These are phyloP conservation scores for Ditula angustiorana DNA, from an alignment of 2,888 invertebrate genomes.

Conservation along the genomic window DNA sequence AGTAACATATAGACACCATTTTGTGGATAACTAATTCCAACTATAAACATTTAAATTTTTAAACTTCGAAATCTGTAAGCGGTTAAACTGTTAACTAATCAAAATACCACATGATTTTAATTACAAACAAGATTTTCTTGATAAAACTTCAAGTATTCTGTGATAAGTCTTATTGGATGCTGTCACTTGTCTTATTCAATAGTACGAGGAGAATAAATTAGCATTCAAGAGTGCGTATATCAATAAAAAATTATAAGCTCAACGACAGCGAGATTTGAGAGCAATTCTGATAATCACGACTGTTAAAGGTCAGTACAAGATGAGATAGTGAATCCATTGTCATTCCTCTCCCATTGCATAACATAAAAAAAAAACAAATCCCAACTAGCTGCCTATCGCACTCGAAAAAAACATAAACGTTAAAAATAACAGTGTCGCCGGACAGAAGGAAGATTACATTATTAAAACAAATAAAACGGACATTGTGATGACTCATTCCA, in stretches of 20 bases:
- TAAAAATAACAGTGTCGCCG: constrained; percentile 10
- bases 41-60: no score
- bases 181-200: neutral
- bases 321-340: constrained; percentile 10
- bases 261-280: constrained; percentile 8
- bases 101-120: no score
- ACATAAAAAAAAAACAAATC: neutral
- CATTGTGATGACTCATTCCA: constrained; percentile 57
- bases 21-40: no score
- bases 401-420: constrained; percentile 5
- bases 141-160: neutral
- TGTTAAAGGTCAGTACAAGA: constrained; percentile 28
- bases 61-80: no score
- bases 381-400: constrained; percentile 12
- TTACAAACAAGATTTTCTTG: neutral
- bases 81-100: no score
- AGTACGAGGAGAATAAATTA: neutral
- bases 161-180: neutral
- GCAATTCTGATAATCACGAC: constrained; percentile 22
- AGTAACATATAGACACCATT: no score
- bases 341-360: constrained; percentile 30
- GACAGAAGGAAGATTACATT: constrained; percentile 24
- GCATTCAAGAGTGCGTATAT: neutral
- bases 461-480: constrained; percentile 37
- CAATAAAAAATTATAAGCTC: neutral